Evolutionary conservation across 2,888 invertebrate species (phyloP).

Genomic region (Cabera pusaria): DNA sequence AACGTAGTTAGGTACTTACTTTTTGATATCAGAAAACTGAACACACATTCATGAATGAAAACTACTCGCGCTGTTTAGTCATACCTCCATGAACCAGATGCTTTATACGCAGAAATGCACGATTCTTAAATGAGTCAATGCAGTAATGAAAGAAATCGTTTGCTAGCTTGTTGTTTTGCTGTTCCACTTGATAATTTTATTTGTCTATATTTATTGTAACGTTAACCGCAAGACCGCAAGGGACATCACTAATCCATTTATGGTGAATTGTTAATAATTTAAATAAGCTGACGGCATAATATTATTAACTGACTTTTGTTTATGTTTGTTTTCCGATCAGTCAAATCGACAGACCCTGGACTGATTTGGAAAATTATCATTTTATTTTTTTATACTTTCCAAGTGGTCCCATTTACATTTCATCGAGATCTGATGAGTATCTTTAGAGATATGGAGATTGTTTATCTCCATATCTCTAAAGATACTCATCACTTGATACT

Average conservation of each 20-base stretch:
- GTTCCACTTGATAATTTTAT: slow-evolving; percentile 16
- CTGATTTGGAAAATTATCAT: no score
- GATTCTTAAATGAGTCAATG: slow-evolving; percentile 53
- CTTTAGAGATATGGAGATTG: no score
- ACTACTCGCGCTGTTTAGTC: slow-evolving; percentile 62
- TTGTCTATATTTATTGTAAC: no score
- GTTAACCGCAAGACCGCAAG: slow-evolving; percentile 19
- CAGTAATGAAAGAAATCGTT: slow-evolving; percentile 29
- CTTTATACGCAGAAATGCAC: slow-evolving; percentile 50
- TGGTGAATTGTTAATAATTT: slow-evolving; percentile 10
- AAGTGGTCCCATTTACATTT: no score
- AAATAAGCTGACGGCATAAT: no score
- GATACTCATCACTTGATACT: no score
- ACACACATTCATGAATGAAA: slow-evolving; percentile 63
- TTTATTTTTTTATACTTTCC: no score
- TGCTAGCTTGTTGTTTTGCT: slow-evolving; percentile 25
- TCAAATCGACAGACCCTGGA: no score
- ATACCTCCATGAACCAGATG: slow-evolving; percentile 54
- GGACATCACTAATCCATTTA: background rate
- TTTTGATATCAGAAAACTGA: slow-evolving; percentile 34
- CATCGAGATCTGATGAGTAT: no score
- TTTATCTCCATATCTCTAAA: no score
- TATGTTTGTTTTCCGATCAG: no score
- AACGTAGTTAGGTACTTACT: slow-evolving; percentile 8
- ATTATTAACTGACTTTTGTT: no score